A percentile compares a stretch with the other conserved stretches of the same genome.
Conservation (phyloP, 2,113 vertebrate genomes). For the Romanogobio albipinnatus region DNA sequence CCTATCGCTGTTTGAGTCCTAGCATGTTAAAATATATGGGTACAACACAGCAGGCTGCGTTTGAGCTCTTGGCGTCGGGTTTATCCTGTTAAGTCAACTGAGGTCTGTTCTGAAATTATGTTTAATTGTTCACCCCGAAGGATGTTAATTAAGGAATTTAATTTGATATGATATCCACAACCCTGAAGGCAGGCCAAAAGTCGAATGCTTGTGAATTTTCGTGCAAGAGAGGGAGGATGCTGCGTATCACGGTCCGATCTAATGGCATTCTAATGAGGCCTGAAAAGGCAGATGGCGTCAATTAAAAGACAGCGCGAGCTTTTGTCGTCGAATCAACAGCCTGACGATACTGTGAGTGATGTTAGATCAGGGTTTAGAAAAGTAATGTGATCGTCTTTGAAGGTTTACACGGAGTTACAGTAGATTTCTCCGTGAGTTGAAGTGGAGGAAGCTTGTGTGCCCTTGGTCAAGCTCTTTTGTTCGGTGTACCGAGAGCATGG, state of each 20-base stretch:
- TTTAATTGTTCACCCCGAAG: constrained; percentile 33
- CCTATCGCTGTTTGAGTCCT: neutral
- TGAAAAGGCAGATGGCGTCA: constrained; percentile 17
- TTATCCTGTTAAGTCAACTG: constrained; percentile 31
- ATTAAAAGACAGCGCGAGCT: constrained; percentile 12
- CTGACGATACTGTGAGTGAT: constrained; percentile 8
- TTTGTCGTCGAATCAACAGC: neutral
- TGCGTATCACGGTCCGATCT: neutral
- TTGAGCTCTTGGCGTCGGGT: neutral
- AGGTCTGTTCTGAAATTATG: constrained; percentile 33
- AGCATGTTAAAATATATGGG: constrained; percentile 22
- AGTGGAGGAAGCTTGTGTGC: constrained; percentile 7
- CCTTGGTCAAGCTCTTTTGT: constrained; percentile 26
- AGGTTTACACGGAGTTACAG: neutral
- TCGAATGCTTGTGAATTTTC: neutral
- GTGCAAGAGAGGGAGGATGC: neutral
- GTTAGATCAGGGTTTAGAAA: constrained; percentile 1
- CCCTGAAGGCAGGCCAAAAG: constrained; percentile 18
- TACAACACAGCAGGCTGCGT: constrained; percentile 14
- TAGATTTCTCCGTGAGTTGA: neutral
- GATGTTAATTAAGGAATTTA: constrained; percentile 40
- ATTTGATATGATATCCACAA: constrained; percentile 31
- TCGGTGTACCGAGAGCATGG: constrained; percentile 45
- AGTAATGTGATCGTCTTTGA: constrained; percentile 2
- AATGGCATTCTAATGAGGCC: neutral